These are phyloP conservation scores for Cristatella mucedo DNA, from an alignment of 2,888 invertebrate species.

Conservation along the genomic window DNA sequence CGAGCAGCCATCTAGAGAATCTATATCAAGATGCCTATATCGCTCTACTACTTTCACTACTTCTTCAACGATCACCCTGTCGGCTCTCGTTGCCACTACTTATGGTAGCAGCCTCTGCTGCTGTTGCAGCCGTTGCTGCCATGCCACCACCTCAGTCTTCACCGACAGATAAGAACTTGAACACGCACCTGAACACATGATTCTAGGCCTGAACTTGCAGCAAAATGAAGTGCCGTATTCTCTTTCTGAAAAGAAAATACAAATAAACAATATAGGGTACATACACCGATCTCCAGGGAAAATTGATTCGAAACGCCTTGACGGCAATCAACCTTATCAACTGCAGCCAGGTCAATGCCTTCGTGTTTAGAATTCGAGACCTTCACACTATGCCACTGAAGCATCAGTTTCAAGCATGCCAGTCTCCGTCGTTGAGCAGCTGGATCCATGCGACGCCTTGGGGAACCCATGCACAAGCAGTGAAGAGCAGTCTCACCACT, in stretches of 20 bases:
- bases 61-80: too few species aligned
- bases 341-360: slow-evolving; percentile 45
- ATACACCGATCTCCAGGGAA: slow-evolving; percentile 1
- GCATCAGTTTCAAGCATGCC: slow-evolving; percentile 47
- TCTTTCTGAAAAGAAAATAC: slow-evolving; percentile 41
- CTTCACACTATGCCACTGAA: slow-evolving; percentile 48
- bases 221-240: slow-evolving; percentile 53
- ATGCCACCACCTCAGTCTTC: too few species aligned
- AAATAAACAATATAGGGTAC: background rate
- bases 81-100: too few species aligned
- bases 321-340: slow-evolving; percentile 40
- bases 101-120: too few species aligned
- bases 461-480: slow-evolving; percentile 32
- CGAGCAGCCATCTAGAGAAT: too few species aligned
- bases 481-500: slow-evolving; percentile 50
- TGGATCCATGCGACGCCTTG: slow-evolving; percentile 18
- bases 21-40: too few species aligned
- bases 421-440: slow-evolving; percentile 38
- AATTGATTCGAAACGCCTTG: background rate
- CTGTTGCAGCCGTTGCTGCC: too few species aligned
- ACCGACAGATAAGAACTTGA: too few species aligned
- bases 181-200: slow-evolving; percentile 46
- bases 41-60: too few species aligned
- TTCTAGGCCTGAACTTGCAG: slow-evolving; percentile 47
- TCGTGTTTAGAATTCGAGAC: slow-evolving; percentile 44